phyloP scores from a whole-genome alignment of 2,888 invertebrate species.

The Polydesmus complanatus region DNA sequence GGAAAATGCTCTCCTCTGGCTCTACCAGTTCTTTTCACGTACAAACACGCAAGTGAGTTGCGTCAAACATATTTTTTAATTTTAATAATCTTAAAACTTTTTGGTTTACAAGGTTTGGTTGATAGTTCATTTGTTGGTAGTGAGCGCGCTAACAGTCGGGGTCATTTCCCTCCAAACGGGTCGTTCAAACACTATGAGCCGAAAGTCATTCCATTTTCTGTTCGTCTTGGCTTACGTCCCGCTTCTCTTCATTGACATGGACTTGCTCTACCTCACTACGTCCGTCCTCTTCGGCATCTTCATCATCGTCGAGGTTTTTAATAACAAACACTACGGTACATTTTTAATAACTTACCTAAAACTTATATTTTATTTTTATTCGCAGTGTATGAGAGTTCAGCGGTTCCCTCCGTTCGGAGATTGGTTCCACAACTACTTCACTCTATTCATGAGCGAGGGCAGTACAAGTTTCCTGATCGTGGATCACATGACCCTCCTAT shows the following conservation, averaged over 20 bases:
- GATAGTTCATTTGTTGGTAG: background rate
- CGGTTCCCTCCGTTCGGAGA: background rate
- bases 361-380: background rate
- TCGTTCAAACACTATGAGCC: background rate
- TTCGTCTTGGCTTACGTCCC: background rate
- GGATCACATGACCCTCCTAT: background rate
- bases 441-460: background rate
- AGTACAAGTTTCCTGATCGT: background rate
- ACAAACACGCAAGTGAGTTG: no score
- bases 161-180: background rate
- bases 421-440: background rate
- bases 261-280: background rate
- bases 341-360: no score
- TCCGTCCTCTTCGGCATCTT: background rate
- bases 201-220: background rate
- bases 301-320: background rate
- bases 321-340: no score
- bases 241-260: background rate
- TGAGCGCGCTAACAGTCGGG: background rate
- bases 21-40: no score
- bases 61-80: no score
- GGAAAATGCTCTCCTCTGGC: background rate
- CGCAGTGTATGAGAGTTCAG: background rate
- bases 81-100: no score
- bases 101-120: background rate